phyloP scores from a whole-genome alignment of 2,113 vertebrate genomes.

The Lathamus discolor region DNA sequence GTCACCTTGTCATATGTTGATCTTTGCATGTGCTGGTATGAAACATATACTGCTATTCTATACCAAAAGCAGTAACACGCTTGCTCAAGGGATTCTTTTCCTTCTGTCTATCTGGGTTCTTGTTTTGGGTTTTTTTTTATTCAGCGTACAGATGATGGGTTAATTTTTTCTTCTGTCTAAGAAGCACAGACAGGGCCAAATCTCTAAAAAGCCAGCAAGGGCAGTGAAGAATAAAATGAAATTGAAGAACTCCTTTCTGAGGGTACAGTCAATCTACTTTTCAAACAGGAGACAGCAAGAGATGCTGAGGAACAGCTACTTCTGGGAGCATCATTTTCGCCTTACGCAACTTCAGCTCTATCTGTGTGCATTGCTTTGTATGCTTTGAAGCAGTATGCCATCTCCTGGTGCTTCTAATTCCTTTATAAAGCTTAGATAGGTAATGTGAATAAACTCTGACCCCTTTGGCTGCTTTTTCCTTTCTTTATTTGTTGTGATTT shows the following conservation, averaged over 20 bases:
- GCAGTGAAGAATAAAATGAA: not conserved
- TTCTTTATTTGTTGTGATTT: not conserved
- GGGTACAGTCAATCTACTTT: not conserved
- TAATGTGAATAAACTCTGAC: not conserved
- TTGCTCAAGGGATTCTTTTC: not conserved
- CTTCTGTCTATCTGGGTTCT: not conserved
- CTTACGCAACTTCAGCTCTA: not conserved
- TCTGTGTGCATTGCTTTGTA: not conserved
- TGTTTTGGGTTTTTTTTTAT: not conserved
- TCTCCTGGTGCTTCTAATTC: slow-evolving; percentile 14
- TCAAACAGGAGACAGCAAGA: not conserved
- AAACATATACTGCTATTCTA: not conserved
- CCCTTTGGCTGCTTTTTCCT: not conserved
- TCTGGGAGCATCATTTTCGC: not conserved
- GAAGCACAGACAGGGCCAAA: not conserved
- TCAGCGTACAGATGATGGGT: not conserved
- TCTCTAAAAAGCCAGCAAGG: not conserved
- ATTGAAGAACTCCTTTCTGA: not conserved
- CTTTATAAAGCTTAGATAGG: not conserved
- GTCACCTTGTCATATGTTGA: slow-evolving; percentile 12
- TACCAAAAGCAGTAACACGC: not conserved
- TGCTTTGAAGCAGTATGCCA: not conserved
- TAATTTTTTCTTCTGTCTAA: not conserved
- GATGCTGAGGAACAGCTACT: not conserved
- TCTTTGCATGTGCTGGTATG: not conserved